A percentile compares a stretch with the other conserved stretches of the same genome.
Conservation (phyloP, 2,113 vertebrate species). For the Amia ocellicauda region DNA sequence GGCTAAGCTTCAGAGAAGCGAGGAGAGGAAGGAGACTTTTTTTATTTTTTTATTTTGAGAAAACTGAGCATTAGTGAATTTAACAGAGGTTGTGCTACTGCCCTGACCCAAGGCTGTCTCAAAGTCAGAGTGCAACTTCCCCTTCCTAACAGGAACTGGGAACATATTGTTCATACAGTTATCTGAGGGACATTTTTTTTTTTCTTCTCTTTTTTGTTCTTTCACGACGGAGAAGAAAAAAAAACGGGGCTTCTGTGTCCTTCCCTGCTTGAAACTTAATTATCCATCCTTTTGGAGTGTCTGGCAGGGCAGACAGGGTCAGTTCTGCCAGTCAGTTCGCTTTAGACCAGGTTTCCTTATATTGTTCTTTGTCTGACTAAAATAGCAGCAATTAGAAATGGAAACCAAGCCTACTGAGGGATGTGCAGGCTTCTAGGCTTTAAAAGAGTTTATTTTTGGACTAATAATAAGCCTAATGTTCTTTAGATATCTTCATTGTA, state of each 20-base stretch:
- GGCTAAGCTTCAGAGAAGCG: no score
- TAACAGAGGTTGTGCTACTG: background rate
- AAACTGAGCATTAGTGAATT: no score
- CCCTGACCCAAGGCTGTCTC: slow-evolving; percentile 13
- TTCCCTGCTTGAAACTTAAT: background rate
- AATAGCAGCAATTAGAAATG: slow-evolving; percentile 36
- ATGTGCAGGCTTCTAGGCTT: background rate
- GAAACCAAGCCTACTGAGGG: slow-evolving; percentile 6
- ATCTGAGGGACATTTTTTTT: slow-evolving; percentile 7
- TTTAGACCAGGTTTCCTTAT: slow-evolving; percentile 30
- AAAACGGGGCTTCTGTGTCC: background rate
- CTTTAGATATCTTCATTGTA: no score
- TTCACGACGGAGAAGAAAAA: background rate
- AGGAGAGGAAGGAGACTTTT: no score
- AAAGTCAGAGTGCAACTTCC: slow-evolving; percentile 19
- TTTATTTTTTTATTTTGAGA: no score
- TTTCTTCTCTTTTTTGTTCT: background rate
- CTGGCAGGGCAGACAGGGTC: background rate
- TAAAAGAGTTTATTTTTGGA: background rate
- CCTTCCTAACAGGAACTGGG: slow-evolving; percentile 23
- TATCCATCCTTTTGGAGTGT: background rate
- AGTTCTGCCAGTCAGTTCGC: slow-evolving; percentile 19
- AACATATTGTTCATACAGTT: slow-evolving; percentile 22
- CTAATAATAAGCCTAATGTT: no score
- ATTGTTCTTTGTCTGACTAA: slow-evolving; percentile 33